These are phyloP conservation scores for Daboia siamensis DNA, from an alignment of 2,113 vertebrate genomes.

Conservation along the genomic window DNA sequence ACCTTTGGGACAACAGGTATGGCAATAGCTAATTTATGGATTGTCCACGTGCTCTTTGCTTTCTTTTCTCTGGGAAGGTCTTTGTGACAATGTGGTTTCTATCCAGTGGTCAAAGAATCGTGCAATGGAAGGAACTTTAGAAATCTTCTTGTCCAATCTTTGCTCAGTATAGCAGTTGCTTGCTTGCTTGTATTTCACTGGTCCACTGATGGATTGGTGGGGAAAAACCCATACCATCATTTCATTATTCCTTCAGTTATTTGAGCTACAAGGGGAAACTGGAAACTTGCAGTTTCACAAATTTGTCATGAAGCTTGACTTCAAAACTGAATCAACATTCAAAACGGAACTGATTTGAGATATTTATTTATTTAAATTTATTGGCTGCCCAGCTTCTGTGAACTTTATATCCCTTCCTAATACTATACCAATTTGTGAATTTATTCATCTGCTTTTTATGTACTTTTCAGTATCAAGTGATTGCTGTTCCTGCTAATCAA, in stretches of 20 bases:
- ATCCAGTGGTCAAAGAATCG: neutral
- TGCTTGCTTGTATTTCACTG: neutral
- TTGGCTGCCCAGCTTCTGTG: neutral
- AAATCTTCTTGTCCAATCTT: neutral
- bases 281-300: neutral
- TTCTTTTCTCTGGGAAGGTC: neutral
- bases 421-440: neutral
- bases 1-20: neutral
- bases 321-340: conserved; percentile 1
- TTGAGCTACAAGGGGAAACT: neutral
- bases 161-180: neutral
- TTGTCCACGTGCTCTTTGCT: neutral
- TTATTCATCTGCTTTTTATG: neutral
- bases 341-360: neutral
- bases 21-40: neutral
- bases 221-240: neutral
- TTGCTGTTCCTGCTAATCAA: neutral
- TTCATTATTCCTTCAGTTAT: neutral
- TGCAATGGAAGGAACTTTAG: neutral
- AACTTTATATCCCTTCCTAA: neutral
- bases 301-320: neutral
- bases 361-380: neutral
- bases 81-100: neutral
- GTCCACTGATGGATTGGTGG: neutral
- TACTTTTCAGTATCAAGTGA: neutral